Evolutionary conservation across 2,113 vertebrate genomes (phyloP), one percentile per base, ranked within the genome.

Genomic region (Melanostigma gelatinosum): DNA sequence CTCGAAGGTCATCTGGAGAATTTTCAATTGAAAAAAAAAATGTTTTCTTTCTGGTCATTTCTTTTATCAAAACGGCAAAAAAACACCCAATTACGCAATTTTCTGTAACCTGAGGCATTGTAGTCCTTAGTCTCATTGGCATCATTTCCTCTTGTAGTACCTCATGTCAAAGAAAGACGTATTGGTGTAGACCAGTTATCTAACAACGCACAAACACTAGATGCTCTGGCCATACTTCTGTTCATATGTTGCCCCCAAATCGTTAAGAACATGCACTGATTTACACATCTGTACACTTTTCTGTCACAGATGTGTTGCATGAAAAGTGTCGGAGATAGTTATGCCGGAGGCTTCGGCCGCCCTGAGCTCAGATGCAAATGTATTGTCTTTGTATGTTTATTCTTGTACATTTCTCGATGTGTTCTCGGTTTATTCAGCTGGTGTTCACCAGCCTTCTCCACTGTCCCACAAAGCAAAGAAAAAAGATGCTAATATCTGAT

Each of bases 161-260:
- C 34, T 67, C 0, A 44, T 67, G 63, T 80, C 60, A 71, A 24
- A 75, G 61, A 52, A 84, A 79, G 34, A 38, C 54, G 10, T 57
- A 8, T 57, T 27, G 1, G 10, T 6, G 24, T 24, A 24, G 24
- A n/a, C 55, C 22, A 64, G 52, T 54, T 40, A 0, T 65, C 62
- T 73, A 70, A 84, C 66, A 65, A 66, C 2, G 50, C 40, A 57
- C 55, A 62, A 36, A 50, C 36, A 29, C 13, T 16, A 15, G 74
- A 80, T 27, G 29, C 32, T 58, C 36, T 55, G 36, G 40, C 40
- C 72, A 55, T 57, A 68, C 77, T 75, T 65, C 52, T 77, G 32
- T 50, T 46, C 86, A 85, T 82, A 83, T 84, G 71, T 77, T 80
- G 38, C 32, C 55, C 61, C 73, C 84, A 84, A 55, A 82, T 61